A percentile compares a stretch with the other conserved stretches of the same genome.
phyloP scores from a whole-genome alignment of 2,888 invertebrate species.

The Meandrusa payeni region DNA sequence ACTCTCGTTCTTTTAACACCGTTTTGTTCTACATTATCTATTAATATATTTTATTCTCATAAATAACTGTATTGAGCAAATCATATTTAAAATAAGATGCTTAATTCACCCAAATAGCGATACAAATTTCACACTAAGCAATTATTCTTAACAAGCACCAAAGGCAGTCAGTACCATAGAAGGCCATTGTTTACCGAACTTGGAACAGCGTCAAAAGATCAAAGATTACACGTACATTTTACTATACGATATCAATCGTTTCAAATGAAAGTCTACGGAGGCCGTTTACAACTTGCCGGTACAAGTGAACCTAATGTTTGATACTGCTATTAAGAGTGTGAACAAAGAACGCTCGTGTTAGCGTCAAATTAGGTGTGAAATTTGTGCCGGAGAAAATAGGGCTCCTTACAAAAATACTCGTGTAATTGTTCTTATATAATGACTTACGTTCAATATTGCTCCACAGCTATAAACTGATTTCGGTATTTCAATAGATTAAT shows the following conservation, averaged over 20 bases:
- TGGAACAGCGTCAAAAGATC: constrained; percentile 44
- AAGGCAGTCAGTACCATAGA: neutral
- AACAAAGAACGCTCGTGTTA: constrained; percentile 32
- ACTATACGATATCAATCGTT: constrained; percentile 58
- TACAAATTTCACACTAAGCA: too few relatives aligned
- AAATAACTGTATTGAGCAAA: too few relatives aligned
- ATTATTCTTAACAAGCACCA: too few relatives aligned
- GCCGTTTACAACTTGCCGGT: constrained; percentile 35
- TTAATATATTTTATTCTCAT: too few relatives aligned
- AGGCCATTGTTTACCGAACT: constrained; percentile 3
- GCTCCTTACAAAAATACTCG: constrained; percentile 25
- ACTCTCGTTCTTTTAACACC: too few relatives aligned
- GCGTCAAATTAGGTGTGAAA: constrained; percentile 30
- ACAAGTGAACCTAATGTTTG: constrained; percentile 34
- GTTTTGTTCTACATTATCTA: too few relatives aligned
- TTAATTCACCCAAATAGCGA: too few relatives aligned
- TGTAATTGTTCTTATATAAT: neutral
- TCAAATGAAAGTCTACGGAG: constrained; percentile 31
- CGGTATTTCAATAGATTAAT: too few relatives aligned
- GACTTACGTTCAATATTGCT: neutral
- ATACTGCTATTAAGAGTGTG: constrained; percentile 20
- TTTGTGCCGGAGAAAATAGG: constrained; percentile 31
- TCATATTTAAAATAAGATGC: too few relatives aligned
- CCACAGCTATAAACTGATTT: neutral
- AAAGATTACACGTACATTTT: constrained; percentile 47